Base-by-base conservation (phyloP, 2,888 invertebrate species). In the Allacma fusca region DNA sequence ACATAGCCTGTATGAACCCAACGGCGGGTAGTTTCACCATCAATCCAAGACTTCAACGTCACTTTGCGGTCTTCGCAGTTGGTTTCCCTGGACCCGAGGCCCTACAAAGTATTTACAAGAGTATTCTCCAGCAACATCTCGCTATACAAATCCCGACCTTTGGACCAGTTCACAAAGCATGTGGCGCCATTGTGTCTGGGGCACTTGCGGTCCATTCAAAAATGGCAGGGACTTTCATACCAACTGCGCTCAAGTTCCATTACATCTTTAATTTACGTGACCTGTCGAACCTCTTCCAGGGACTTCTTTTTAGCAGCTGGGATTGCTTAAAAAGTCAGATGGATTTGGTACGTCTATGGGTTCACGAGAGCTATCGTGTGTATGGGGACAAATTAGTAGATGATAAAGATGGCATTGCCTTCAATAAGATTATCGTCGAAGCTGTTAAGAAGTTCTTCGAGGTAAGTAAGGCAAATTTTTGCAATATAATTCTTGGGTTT, bases 1-100 rank as follows among this genome's bases (percentile, higher is more conserved):
- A 97, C 86, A 93, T 98, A n/a, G 93, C 96, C 43, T 97, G 96
- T 86, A 98, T 98, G 97, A 98, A 98, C 88, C 98, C 97, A 0
- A 97, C 97, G 0, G 96, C 97, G 40, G 98, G 98, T 67, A 96
- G 96, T 85, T 98, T 98, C 85, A 97, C 97, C 2, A 96, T 98
- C 82, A 97, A 97, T 88, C 95, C 97, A 0, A 90, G 98, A 81
- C 89, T 98, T 9, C 97, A 97, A 86, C 89, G 95, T 72, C 95
- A 96, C 86, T 96, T 96, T 86, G 92, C 94, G 85, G 94, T 95
- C 0, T 94, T 95, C 86, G 94, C 95, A 1, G 92, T 95, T 85
- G 96, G 95, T 88, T 95, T 94, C 85, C 95, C 95, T 0, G 92
- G 93, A 82, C 86, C 87, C 12, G 97, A 98, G 69, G 93, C 97